phyloP scores from a whole-genome alignment of 2,113 vertebrate species.

The Pogona vitticeps region DNA sequence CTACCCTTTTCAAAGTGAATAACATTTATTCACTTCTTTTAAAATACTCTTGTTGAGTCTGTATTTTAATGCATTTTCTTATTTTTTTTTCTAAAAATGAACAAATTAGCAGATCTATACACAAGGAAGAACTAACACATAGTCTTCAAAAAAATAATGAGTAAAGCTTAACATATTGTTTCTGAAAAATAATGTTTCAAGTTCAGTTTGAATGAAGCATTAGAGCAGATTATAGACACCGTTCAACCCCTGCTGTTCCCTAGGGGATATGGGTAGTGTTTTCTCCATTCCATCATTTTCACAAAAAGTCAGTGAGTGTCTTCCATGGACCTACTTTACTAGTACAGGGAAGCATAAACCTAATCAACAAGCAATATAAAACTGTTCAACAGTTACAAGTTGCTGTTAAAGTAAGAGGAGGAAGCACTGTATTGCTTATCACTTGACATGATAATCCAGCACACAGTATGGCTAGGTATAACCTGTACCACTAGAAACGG shows the following conservation, averaged over 20 bases:
- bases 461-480: background rate
- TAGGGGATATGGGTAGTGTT: too few relatives aligned
- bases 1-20: too few relatives aligned
- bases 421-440: background rate
- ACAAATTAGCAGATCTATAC: too few relatives aligned
- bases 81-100: too few relatives aligned
- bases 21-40: too few relatives aligned
- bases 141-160: background rate
- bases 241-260: background rate
- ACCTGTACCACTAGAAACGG: background rate
- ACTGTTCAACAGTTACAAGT: background rate
- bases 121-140: too few relatives aligned
- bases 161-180: background rate
- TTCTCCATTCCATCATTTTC: background rate
- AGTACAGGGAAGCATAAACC: background rate
- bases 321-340: background rate
- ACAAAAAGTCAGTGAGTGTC: background rate
- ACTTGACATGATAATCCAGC: background rate
- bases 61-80: too few relatives aligned
- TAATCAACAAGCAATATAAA: background rate
- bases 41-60: too few relatives aligned
- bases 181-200: background rate
- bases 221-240: background rate
- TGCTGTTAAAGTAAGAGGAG: too few relatives aligned
- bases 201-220: background rate